Conservation (phyloP, 2,797 vertebrate genomes). For the Channallabes apus region DNA sequence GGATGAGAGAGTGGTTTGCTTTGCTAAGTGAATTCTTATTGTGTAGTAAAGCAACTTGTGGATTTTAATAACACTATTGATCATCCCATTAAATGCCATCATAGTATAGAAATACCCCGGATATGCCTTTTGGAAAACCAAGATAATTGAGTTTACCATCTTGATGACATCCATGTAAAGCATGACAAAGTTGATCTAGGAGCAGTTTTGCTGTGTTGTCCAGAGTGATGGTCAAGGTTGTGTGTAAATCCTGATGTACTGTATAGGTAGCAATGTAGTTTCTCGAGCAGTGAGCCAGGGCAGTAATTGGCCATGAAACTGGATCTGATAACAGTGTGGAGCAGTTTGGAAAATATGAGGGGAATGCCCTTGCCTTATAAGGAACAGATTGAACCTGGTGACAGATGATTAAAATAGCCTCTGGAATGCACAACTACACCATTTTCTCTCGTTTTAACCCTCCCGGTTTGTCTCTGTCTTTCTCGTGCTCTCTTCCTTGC, state of each 20-base stretch:
- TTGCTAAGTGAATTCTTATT: constrained; percentile 39
- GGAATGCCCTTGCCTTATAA: constrained; percentile 74
- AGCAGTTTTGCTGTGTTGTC: constrained; percentile 30
- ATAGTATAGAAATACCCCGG: not conserved
- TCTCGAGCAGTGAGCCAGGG: constrained; percentile 52
- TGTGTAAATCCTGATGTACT: constrained; percentile 11
- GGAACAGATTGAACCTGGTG: constrained; percentile 68
- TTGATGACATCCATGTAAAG: not conserved
- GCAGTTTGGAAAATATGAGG: constrained; percentile 69
- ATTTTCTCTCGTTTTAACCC: constrained; percentile 34
- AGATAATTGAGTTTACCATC: not conserved
- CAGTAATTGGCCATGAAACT: constrained; percentile 68
- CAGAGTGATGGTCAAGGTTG: constrained; percentile 20
- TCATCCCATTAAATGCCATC: not conserved
- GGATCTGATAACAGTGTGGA: constrained; percentile 69
- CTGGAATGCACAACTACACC: constrained; percentile 68
- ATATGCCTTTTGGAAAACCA: not conserved
- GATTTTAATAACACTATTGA: constrained; percentile 23
- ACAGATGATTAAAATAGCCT: constrained; percentile 71
- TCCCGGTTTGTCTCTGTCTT: not conserved
- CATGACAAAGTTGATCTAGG: not conserved
- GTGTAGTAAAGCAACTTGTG: constrained; percentile 15
- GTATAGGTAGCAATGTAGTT: constrained; percentile 15
- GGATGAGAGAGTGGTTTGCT: constrained; percentile 27
- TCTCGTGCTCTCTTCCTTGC: constrained; percentile 16